These are phyloP conservation scores for Tautogolabrus adspersus DNA, from an alignment of 2,113 vertebrate species.

Conservation along the genomic window DNA sequence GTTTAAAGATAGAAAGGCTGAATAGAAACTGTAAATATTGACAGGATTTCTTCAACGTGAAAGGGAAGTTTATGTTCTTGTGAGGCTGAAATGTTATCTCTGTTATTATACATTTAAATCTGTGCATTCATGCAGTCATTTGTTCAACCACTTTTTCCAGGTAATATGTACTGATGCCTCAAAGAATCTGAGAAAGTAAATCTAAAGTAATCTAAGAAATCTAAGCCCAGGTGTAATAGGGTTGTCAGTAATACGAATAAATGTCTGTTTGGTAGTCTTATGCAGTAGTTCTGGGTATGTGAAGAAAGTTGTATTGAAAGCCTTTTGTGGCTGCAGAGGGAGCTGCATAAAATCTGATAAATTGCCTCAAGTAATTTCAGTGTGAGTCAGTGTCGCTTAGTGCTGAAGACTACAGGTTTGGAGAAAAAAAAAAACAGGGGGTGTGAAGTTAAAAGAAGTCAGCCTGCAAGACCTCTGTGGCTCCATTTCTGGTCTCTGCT, in stretches of 20 bases:
- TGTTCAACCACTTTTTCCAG: too few species aligned
- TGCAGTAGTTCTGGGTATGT: neutral
- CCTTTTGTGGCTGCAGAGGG: neutral
- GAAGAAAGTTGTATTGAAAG: neutral
- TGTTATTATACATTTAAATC: neutral
- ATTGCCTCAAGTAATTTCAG: slow-evolving; percentile 3
- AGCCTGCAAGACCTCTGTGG: neutral
- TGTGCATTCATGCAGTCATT: too few species aligned
- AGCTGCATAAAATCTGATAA: neutral
- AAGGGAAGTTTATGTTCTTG: slow-evolving; percentile 4
- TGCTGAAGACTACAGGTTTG: neutral
- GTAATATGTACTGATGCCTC: too few species aligned
- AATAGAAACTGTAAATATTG: neutral
- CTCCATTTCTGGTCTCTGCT: neutral
- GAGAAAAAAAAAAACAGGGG: neutral
- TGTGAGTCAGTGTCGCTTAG: neutral
- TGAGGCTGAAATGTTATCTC: neutral
- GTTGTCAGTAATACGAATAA: neutral
- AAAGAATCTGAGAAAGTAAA: too few species aligned
- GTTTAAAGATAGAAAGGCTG: slow-evolving; percentile 3
- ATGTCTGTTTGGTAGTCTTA: neutral
- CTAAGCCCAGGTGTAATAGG: neutral
- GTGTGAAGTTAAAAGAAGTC: neutral
- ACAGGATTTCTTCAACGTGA: neutral
- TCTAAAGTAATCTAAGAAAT: too few species aligned